A percentile compares a stretch with the other conserved stretches of the same genome.
Conservation (phyloP, 2,888 invertebrate species). For the Morpho helenor region DNA sequence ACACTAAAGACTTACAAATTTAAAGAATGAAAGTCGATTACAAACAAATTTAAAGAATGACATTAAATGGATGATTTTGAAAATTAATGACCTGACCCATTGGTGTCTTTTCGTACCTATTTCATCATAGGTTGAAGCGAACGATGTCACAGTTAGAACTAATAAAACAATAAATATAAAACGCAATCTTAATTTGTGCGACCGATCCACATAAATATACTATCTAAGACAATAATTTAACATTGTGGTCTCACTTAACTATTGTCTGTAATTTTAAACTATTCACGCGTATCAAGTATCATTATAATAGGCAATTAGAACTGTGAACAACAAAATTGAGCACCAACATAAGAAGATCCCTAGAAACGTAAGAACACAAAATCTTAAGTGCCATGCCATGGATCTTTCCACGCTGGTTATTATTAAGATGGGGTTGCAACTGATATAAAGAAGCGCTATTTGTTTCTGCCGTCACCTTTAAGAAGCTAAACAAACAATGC, state of each 20-base stretch:
- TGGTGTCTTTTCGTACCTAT: no score
- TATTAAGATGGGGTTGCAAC: slow-evolving; percentile 52
- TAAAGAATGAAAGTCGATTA: no score
- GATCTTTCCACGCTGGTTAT: slow-evolving; percentile 34
- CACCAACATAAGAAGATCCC: slow-evolving; percentile 34
- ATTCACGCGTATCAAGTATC: slow-evolving; percentile 61
- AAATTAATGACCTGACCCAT: no score
- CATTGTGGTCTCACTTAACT: slow-evolving; percentile 1
- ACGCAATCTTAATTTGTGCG: no score
- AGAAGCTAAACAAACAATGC: slow-evolving; percentile 72
- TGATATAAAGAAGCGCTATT: slow-evolving; percentile 55
- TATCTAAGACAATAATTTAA: neutral
- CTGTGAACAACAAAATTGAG: slow-evolving; percentile 48
- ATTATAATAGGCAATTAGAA: slow-evolving; percentile 76
- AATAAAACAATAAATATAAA: no score
- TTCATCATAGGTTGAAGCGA: no score
- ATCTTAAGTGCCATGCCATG: neutral
- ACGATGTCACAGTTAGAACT: no score
- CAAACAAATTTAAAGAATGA: no score
- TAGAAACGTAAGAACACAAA: slow-evolving; percentile 18
- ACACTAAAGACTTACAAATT: no score
- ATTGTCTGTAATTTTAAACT: slow-evolving; percentile 21
- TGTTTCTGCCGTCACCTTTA: slow-evolving; percentile 71
- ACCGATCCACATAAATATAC: no score
- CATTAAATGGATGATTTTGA: no score